Base-by-base conservation (phyloP, 2,888 invertebrate genomes). In the Pyrgus malvae region DNA sequence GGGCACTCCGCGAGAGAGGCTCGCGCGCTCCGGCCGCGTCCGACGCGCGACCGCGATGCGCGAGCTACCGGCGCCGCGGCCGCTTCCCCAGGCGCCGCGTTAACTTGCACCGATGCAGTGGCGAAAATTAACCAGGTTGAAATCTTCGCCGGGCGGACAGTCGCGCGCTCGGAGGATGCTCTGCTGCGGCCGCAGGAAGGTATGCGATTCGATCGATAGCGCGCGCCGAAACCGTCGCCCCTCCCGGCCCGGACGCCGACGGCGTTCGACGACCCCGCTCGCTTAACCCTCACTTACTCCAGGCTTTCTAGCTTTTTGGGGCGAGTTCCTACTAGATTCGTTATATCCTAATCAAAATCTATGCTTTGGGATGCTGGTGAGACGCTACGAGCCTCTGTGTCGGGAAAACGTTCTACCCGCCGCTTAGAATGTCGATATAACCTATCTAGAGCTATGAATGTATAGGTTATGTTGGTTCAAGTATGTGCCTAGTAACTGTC, bases 181-280 rank as follows among this genome's bases (percentile, higher is more conserved):
- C 93, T 96, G 96, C 94, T 96, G 96, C 94, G 96, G 96, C 93
- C 95, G 96, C 91, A 95, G 96, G 92, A 96, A 96, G 96, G 96
- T 96, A 91, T 93, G 84, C 79, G 77, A 76, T 78, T 68, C 82
- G 90, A 83, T 91, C 91, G 83, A 85, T 91, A 81, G 76, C 83
- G 79, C 80, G 82, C 85, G 85, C 86, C 87, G 83, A 83, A 86
- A 84, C 83, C 78, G 78, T 75, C 83, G 82, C 86, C 85, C 88
- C 85, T 84, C 84, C 86, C 87, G 83, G 78, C 80, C 80, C 84
- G 83, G 82, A 80, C 83, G 83, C 82, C 84, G 83, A 78, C 86
- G 80, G 80, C 78, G 79, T 85, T 81, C 88, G 84, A 84, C 88
- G 88, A 87, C 88, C 88, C 87, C 86, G 74, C 77, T 69, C 67